phyloP scores from a whole-genome alignment of 1,140 invertebrate species.

The Pseudomyrmex cubaensis region DNA sequence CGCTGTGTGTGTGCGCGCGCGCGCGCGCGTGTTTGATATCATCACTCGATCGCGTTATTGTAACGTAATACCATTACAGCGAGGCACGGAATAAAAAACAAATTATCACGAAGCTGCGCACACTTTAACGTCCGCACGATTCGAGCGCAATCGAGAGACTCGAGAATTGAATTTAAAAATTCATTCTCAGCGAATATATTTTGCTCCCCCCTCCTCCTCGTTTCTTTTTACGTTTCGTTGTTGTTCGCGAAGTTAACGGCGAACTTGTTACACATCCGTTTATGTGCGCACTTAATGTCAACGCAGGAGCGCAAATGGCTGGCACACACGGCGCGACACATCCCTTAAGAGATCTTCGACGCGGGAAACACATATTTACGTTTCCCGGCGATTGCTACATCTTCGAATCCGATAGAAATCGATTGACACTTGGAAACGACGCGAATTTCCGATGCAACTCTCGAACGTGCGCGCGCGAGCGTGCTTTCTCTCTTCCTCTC shows the following conservation, averaged over 20 bases:
- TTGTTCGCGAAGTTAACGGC: neutral
- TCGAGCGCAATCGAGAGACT: neutral
- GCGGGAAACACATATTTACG: constrained; percentile 39
- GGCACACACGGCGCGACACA: too few species aligned
- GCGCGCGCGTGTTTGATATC: neutral
- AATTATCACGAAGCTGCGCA: neutral
- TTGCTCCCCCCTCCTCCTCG: too few species aligned
- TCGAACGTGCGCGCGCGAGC: constrained; percentile 8
- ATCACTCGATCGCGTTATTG: neutral
- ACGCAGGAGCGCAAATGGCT: too few species aligned
- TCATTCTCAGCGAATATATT: neutral
- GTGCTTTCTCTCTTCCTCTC: neutral
- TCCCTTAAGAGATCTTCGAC: neutral
- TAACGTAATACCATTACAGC: neutral
- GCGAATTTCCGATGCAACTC: constrained; percentile 56
- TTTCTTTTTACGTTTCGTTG: constrained; percentile 13
- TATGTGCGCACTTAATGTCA: neutral
- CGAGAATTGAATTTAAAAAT: neutral
- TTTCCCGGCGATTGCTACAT: constrained; percentile 38
- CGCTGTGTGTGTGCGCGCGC: too few species aligned
- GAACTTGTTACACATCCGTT: neutral
- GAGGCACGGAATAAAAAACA: neutral
- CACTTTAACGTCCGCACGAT: too few species aligned
- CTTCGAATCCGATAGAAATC: constrained; percentile 47
- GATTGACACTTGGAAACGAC: constrained; percentile 54